Evolutionary conservation across 2,888 invertebrate genomes (phyloP), one percentile per base, ranked within the genome.

Genomic region (Nomada goodeniana): DNA sequence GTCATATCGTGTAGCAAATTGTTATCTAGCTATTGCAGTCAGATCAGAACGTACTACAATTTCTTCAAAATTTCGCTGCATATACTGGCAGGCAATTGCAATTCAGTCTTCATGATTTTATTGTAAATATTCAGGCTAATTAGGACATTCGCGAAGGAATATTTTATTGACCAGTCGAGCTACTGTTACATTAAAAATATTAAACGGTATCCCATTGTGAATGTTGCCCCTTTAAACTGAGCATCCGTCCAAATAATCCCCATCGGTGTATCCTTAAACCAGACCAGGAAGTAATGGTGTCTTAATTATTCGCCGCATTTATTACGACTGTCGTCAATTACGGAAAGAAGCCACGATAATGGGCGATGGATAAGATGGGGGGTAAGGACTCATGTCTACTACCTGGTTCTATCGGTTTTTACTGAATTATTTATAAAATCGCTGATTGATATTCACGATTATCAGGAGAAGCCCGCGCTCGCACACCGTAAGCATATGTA

Each of bases 391-490:
- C 79, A 78, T 67, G 72, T 67, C 79, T 60, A 44, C 60, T 60
- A 26, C 50, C 18, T 13, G 76, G n/a, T 52, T 65, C 71, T 78
- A 78, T 71, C 53, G 71, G 76, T 64, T 78, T 72, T 55, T 73
- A 50, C 72, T 78, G 79, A 78, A 78, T 80, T 72, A 80, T 80
- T 80, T 78, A 80, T 79, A 80, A 72, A 78, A 72, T 71, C 67
- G 23, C 60, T 55, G 71, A 80, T 80, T 78, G 80, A 80, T 79
- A 79, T 78, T 78, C 80, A 67, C 74, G 73, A 79, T 80, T 73
- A 72, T 61, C 72, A 67, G 73, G 42, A 67, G 55, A n/a, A 52
- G 52, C 44, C 36, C 63, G 63, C 47, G 61, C 57, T 57, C 72
- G 13, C 60, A 44, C 61, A 61, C 53, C 61, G 61, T 55, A 61